Evolutionary conservation across 2,888 invertebrate genomes (phyloP), one percentile per base, ranked within the genome.

Genomic region (Drosophila siamana): DNA sequence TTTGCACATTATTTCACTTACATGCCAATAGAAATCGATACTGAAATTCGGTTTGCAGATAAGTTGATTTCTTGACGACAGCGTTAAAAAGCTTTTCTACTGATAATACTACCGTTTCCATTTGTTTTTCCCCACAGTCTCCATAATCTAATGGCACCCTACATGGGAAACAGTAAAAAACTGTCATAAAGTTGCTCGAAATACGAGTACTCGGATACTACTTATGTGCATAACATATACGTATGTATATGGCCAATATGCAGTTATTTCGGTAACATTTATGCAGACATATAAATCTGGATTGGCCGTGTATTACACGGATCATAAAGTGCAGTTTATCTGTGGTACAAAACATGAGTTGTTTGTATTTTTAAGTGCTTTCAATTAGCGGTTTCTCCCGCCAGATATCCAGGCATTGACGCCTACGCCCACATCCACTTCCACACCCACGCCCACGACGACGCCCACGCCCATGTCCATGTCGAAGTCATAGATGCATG

Each of bases 271-370:
- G 57, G 47, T 62, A 67, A 67, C 15, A 67, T 52, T 51, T 48
- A 43, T 33, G 51, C 11, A 24, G 7, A 40, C n/a, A 47, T 43
- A 62, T 33, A 55, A 69, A 76, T 62, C 54, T 62, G 51, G 44
- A 65, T 56, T 41, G 74, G 8, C 6, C 33, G 44, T 28, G 16
- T 46, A 44, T 74, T 66, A 71, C 62, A 60, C 30, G 30, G 61
- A 19, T 46, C 69, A 59, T 78, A 78, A 78, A 78, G 56, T 78
- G 62, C 48, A 30, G 60, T 63, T 78, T 78, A 78, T 78, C 78
- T 44, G 62, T 46, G 56, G 55, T 33, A 59, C 28, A 57, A 68
- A 60, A 60, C 68, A 64, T 76, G 72, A 67, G 52, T 61, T 72
- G 55, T 74, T 60, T 61, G 50, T 43, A 50, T 51, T 56, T 59